Conservation (phyloP, 2,888 invertebrate genomes). For the Cephus pygmeus region DNA sequence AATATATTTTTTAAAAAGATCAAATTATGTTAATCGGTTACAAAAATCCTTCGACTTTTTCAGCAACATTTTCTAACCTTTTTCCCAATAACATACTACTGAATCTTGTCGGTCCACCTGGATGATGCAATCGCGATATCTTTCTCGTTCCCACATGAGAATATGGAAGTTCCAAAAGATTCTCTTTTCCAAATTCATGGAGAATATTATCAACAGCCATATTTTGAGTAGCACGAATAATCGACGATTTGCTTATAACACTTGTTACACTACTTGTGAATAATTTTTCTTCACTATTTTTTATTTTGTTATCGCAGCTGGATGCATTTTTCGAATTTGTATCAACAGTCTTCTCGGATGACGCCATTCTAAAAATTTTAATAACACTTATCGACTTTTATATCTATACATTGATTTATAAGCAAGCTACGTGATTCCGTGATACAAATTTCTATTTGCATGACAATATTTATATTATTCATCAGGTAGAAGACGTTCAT, state of each 20-base stretch:
- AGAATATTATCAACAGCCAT: background rate
- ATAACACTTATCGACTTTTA: background rate
- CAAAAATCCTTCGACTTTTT: constrained; percentile 20
- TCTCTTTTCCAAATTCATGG: background rate
- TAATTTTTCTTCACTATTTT: background rate
- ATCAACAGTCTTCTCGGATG: background rate
- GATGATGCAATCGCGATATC: constrained; percentile 12
- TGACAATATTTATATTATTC: background rate
- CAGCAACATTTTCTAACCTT: constrained; percentile 27
- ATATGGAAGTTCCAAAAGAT: background rate
- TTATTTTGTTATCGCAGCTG: background rate
- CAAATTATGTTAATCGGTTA: constrained; percentile 7
- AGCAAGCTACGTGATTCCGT: background rate
- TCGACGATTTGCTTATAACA: background rate
- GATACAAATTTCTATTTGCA: background rate
- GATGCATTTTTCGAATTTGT: background rate
- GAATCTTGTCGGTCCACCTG: background rate
- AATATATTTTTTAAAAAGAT: background rate
- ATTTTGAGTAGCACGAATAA: background rate
- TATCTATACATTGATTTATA: background rate
- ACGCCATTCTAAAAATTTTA: background rate
- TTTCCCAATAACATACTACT: constrained; percentile 7
- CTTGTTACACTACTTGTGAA: background rate
- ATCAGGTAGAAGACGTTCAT: background rate
- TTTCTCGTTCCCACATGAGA: background rate